Evolutionary conservation across 2,888 invertebrate genomes (phyloP).

Genomic region (Heliothis peltigera): DNA sequence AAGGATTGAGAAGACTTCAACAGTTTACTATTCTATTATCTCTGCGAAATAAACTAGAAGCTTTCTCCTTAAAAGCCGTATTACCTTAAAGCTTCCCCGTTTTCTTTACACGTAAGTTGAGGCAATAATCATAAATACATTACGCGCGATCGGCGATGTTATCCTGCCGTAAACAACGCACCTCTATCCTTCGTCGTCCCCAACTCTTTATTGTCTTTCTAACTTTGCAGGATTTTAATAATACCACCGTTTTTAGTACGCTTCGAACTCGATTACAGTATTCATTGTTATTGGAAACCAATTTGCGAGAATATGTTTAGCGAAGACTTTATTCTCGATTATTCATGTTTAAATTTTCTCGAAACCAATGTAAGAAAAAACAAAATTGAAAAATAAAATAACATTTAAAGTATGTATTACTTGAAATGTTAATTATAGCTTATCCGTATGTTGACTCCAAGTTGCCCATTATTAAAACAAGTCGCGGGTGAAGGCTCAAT

Average conservation of each 20-base stretch:
- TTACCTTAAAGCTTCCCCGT: conserved; percentile 62
- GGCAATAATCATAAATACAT: conserved; percentile 90
- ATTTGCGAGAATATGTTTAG: conserved; percentile 60
- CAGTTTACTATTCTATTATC: conserved; percentile 47
- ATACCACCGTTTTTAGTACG: conserved; percentile 66
- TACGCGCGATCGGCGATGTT: conserved; percentile 87
- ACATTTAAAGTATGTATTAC: background rate
- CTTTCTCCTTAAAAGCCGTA: conserved; percentile 59
- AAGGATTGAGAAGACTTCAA: conserved; percentile 31
- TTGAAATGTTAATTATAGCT: background rate
- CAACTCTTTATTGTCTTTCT: conserved; percentile 87
- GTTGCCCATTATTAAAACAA: conserved; percentile 33
- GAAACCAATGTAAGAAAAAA: background rate
- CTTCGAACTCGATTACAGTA: conserved; percentile 60
- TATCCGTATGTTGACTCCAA: background rate
- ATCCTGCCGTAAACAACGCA: conserved; percentile 86
- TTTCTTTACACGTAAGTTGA: conserved; percentile 68
- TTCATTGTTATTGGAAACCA: conserved; percentile 60
- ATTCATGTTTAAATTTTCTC: conserved; percentile 21
- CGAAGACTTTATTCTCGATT: conserved; percentile 21
- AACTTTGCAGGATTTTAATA: conserved; percentile 87
- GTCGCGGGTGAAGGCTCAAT: conserved; percentile 33
- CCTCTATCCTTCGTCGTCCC: conserved; percentile 68
- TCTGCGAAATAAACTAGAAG: conserved; percentile 50
- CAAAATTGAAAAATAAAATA: background rate